Conservation (phyloP, 2,888 invertebrate genomes). For the Chorisops tibialis region DNA sequence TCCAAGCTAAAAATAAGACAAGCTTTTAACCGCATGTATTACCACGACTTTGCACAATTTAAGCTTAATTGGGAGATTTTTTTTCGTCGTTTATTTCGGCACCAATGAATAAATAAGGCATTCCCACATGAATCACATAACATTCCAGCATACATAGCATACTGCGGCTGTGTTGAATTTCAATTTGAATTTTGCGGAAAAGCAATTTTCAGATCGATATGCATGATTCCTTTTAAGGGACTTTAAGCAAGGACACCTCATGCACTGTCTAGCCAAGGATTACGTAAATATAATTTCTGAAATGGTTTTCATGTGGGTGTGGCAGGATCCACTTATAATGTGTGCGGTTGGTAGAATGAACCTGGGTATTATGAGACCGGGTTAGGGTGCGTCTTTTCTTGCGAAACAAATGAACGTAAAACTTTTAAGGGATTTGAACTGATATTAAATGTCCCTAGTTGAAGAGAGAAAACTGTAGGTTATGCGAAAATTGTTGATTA, state of each 20-base stretch:
- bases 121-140: background rate
- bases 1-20: conserved; percentile 24
- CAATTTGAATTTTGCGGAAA: background rate
- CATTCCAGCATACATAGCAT: background rate
- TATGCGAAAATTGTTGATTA: too few species aligned
- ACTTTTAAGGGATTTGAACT: too few species aligned
- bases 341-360: too few species aligned
- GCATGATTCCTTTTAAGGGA: conserved; percentile 4
- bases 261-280: conserved; percentile 22
- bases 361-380: too few species aligned
- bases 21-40: conserved; percentile 10
- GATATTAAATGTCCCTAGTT: too few species aligned
- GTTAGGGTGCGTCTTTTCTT: too few species aligned
- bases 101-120: too few species aligned
- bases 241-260: background rate
- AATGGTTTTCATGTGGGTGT: conserved; percentile 22
- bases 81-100: too few species aligned
- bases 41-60: too few species aligned
- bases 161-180: background rate
- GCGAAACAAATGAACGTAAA: too few species aligned
- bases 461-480: too few species aligned
- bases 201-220: conserved; percentile 21
- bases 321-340: conserved; percentile 10
- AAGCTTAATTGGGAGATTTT: too few species aligned
- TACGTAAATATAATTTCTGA: conserved; percentile 21